Base-by-base conservation (phyloP, 2,888 invertebrate species). In the Ypsolopha sequella region DNA sequence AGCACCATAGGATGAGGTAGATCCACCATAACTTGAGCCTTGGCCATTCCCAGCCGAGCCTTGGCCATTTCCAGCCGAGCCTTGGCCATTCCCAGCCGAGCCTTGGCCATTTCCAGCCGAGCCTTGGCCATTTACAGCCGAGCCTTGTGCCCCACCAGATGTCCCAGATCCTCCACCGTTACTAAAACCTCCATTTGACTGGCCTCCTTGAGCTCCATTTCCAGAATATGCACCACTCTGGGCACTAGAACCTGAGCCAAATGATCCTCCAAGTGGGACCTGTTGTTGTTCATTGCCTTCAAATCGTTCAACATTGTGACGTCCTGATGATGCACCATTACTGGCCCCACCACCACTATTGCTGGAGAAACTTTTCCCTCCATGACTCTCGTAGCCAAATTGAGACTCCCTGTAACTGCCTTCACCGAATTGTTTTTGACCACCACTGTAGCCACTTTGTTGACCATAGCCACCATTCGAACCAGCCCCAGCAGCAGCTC, bases 401-500 rank as follows among this genome's bases (percentile, higher is more conserved):
- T 24, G 24, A 4, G 24, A 24, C 24, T 24, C 24, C 24, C 24
- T 24, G 24, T 24, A 24, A 24, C 24, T 24, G 24, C 24, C 24
- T 24, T 4, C 24, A 24, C 24, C 24, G 24, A 4, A 24, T 24
- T 24, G 24, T 24, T 2, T 24, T 4, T 24, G 24, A 24, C 24
- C 24, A 24, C 24, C 24, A 24, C 4, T 24, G 24, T 24, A 24
- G 24, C 4, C 24, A 24, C 24, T 24, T 24, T 4, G 24, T 24
- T 24, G 24, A 24, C 24, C 24, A 4, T 3, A 24, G 4, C 24
- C 24, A 24, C 24, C 24, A 24, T 24, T 24, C 24, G 24, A 24
- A 24, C 24, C 24, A 24, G 24, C 4, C 24, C 24, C 24, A 24
- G 24, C 24, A 24, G 24, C 6, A 82, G 61, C 4, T 67, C 59